These are phyloP conservation scores for Florisuga fusca DNA, from an alignment of 2,797 vertebrate genomes.

Conservation along the genomic window DNA sequence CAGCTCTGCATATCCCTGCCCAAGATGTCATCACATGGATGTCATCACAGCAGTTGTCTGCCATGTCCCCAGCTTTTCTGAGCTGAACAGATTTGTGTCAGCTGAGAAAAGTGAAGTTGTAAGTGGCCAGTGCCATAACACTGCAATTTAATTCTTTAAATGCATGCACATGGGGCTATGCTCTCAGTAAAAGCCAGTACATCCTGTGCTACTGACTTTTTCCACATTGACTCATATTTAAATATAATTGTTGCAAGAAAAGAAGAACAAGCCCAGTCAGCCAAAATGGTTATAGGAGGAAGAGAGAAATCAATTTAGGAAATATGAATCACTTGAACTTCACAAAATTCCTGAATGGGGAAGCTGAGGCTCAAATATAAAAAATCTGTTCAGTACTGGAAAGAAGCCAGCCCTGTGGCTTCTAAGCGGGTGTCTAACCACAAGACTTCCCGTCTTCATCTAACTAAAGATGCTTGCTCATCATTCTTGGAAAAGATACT, in stretches of 20 bases:
- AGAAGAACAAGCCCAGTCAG: not conserved
- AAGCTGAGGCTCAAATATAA: not conserved
- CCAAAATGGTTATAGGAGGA: not conserved
- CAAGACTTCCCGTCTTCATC: not conserved
- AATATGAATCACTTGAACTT: conserved; percentile 22
- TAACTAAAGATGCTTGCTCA: not conserved
- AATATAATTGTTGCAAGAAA: not conserved
- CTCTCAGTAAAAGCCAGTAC: not conserved
- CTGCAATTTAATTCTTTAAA: not conserved
- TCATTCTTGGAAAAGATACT: not conserved
- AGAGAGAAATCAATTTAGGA: conserved; percentile 7
- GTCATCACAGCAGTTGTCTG: not conserved
- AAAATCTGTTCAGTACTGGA: not conserved
- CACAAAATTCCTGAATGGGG: conserved; percentile 1
- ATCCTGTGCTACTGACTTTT: not conserved
- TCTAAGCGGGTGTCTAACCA: not conserved
- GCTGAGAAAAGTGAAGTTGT: not conserved
- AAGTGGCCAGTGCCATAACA: not conserved
- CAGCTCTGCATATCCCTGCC: not conserved
- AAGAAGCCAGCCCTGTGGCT: not conserved
- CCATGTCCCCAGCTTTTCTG: not conserved
- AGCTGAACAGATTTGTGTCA: not conserved
- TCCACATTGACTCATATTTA: not conserved
- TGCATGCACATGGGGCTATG: not conserved
- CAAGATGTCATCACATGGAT: not conserved